phyloP scores from a whole-genome alignment of 2,888 invertebrate species.

The Protonemura montana region DNA sequence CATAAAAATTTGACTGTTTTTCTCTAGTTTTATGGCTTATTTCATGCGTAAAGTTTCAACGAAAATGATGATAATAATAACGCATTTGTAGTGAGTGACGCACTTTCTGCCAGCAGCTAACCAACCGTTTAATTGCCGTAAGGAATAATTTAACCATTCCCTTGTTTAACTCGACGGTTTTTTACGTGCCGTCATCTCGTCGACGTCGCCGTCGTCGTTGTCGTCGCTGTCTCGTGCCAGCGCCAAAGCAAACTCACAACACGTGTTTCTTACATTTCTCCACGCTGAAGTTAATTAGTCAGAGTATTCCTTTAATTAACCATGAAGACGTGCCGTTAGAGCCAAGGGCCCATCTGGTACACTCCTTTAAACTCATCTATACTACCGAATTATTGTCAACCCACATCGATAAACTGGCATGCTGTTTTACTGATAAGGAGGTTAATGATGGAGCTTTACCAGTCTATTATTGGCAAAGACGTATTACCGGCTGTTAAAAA shows the following conservation, averaged over 20 bases:
- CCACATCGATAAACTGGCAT: slow-evolving; percentile 18
- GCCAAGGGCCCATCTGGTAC: not conserved
- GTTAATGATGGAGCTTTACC: slow-evolving; percentile 18
- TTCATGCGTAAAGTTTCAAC: not conserved
- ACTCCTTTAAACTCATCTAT: not conserved
- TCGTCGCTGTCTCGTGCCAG: not conserved
- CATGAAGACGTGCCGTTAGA: slow-evolving; percentile 24
- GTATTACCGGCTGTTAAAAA: slow-evolving; percentile 18
- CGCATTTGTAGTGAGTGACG: not conserved
- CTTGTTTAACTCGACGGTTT: not conserved
- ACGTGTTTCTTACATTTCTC: not conserved
- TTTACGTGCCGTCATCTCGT: not conserved
- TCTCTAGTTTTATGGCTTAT: not conserved
- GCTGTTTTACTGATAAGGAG: not conserved
- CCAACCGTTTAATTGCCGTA: not conserved
- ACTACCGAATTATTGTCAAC: slow-evolving; percentile 8
- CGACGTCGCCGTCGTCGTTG: not conserved
- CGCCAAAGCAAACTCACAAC: not conserved
- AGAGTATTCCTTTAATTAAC: slow-evolving; percentile 40
- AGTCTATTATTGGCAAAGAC: slow-evolving; percentile 7
- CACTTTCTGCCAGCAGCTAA: not conserved
- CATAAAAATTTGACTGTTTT: not conserved
- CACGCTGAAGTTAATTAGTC: slow-evolving; percentile 35
- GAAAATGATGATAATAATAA: not conserved
- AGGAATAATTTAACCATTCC: not conserved